Conservation (phyloP, 1,140 invertebrate genomes). For the Drosophila ananassae region DNA sequence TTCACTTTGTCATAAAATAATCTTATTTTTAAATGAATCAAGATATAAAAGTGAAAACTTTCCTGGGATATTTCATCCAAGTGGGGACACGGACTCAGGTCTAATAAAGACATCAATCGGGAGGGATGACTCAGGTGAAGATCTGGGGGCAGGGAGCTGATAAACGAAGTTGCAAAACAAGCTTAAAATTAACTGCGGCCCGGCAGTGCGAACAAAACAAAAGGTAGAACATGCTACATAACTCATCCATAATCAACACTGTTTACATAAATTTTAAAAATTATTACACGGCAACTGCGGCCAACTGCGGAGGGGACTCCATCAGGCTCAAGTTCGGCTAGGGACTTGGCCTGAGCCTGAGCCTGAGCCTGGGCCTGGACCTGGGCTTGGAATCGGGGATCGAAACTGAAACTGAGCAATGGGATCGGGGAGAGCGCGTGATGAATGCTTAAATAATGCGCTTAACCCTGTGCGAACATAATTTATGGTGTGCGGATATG, state of each 20-base stretch:
- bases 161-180: conserved; percentile 71
- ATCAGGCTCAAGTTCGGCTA: conserved; percentile 1
- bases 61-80: conserved; percentile 6
- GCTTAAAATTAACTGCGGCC: conserved; percentile 73
- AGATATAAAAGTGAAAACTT: neutral
- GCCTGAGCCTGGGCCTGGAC: conserved; percentile 7
- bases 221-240: conserved; percentile 80
- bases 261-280: conserved; percentile 83
- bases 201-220: conserved; percentile 73
- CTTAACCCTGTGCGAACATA: conserved; percentile 82
- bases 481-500: conserved; percentile 82
- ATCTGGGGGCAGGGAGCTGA: conserved; percentile 31
- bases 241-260: conserved; percentile 83
- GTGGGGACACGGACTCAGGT: conserved; percentile 29
- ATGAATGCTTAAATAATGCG: conserved; percentile 83
- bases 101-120: conserved; percentile 79
- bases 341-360: neutral
- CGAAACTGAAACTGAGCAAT: conserved; percentile 24
- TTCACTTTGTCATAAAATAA: neutral
- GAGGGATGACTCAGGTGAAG: conserved; percentile 62
- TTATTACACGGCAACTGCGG: conserved; percentile 70
- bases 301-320: conserved; percentile 20
- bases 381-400: conserved; percentile 9
- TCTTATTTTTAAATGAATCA: neutral
- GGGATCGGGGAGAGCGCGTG: conserved; percentile 65